Conservation (phyloP, 2,113 vertebrate species). For the Electrona antarctica region DNA sequence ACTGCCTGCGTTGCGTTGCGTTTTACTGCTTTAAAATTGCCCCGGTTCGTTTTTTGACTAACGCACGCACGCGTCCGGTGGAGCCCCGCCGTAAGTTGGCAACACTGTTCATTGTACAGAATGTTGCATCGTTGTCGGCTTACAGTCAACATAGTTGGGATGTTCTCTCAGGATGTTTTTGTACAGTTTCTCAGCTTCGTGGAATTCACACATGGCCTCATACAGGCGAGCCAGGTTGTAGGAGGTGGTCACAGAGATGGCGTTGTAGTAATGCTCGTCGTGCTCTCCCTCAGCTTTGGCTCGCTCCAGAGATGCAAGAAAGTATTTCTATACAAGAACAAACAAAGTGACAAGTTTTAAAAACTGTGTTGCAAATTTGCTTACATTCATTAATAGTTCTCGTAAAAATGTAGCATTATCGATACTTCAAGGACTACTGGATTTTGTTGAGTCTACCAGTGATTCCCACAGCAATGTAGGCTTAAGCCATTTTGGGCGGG, state of each 20-base stretch:
- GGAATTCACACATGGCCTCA: constrained; percentile 98
- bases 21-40: no score
- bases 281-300: constrained; percentile 98
- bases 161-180: constrained; percentile 98
- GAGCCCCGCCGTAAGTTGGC: no score
- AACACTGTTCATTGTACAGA: no score
- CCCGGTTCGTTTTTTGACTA: no score
- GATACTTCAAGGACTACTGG: no score
- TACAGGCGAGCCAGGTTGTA: constrained; percentile 97
- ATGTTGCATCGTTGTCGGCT: no score
- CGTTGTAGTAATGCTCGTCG: constrained; percentile 98
- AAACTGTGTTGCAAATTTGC: background rate
- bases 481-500: no score
- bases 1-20: no score
- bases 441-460: no score
- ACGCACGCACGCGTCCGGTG: no score
- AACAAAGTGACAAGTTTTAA: constrained; percentile 19
- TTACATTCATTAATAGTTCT: background rate
- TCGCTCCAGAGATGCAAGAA: constrained; percentile 93
- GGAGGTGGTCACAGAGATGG: constrained; percentile 97
- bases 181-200: constrained; percentile 97
- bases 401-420: no score
- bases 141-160: constrained; percentile 99
- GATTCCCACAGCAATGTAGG: no score
- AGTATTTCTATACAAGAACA: constrained; percentile 90